A percentile compares a stretch with the other conserved stretches of the same genome.
Evolutionary conservation across 2,888 invertebrate species (phyloP).

Genomic region (Macrostomum cliftonense): DNA sequence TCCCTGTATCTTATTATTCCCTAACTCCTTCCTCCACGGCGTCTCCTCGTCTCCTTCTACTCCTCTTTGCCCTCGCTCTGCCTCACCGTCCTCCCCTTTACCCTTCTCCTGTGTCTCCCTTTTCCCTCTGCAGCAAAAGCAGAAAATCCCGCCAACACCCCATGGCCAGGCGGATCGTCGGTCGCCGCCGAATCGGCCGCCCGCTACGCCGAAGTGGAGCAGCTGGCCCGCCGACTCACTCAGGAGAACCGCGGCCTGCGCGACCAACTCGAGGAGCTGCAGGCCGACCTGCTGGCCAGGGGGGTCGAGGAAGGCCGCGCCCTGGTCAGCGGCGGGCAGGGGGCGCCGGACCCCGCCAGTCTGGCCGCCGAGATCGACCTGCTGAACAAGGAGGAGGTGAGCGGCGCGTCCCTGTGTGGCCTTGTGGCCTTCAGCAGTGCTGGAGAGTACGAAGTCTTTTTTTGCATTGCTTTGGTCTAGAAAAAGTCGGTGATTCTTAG

Average conservation of each 20-base stretch:
- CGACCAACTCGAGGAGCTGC: slow-evolving; percentile 8
- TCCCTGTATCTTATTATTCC: too few species aligned
- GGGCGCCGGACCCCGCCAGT: slow-evolving; percentile 1
- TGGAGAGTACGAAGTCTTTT: too few species aligned
- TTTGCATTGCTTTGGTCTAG: too few species aligned
- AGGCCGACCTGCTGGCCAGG: slow-evolving; percentile 9
- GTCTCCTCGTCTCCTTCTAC: too few species aligned
- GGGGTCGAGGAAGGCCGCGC: slow-evolving; percentile 6
- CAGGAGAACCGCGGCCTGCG: slow-evolving; percentile 6
- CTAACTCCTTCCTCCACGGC: too few species aligned
- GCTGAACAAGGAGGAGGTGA: background rate
- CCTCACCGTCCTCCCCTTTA: too few species aligned
- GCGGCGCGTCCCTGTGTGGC: background rate
- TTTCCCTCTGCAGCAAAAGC: too few species aligned
- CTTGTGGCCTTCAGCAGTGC: too few species aligned
- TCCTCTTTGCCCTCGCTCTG: too few species aligned
- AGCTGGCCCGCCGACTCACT: background rate
- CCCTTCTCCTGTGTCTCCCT: too few species aligned
- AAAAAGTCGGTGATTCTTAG: too few species aligned
- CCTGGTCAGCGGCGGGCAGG: slow-evolving; percentile 1
- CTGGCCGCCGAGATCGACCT: background rate
- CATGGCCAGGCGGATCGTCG: background rate
- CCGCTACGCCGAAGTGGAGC: slow-evolving; percentile 1
- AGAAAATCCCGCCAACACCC: too few species aligned
- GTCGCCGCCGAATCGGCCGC: background rate